phyloP scores from a whole-genome alignment of 2,888 invertebrate species.

The Diaphora mendica region DNA sequence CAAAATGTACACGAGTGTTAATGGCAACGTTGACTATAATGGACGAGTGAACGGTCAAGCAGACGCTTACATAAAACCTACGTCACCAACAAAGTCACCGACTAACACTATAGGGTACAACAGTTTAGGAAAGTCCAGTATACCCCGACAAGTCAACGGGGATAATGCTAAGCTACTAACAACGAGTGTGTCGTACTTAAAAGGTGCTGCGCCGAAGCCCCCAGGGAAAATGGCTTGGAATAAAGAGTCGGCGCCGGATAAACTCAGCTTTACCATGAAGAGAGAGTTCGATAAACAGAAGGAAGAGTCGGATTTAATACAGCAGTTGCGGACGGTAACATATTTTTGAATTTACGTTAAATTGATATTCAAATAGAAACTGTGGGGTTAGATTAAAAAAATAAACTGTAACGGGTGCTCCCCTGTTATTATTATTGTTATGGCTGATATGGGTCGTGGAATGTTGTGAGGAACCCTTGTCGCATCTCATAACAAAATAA shows the following conservation, averaged over 20 bases:
- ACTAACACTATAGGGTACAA: constrained; percentile 88
- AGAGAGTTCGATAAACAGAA: constrained; percentile 96
- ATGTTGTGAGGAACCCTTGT: not conserved
- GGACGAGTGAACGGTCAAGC: constrained; percentile 67
- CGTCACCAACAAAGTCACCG: constrained; percentile 88
- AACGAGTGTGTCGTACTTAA: constrained; percentile 86
- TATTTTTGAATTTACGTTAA: not conserved
- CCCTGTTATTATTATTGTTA: not conserved
- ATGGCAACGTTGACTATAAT: constrained; percentile 74
- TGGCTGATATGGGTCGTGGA: not conserved
- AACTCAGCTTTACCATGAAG: constrained; percentile 96
- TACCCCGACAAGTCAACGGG: constrained; percentile 74
- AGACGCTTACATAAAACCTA: constrained; percentile 88
- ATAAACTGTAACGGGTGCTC: not conserved
- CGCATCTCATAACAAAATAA: not conserved
- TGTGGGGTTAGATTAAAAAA: not conserved
- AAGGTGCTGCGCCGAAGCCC: constrained; percentile 83
- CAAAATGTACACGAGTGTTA: constrained; percentile 83
- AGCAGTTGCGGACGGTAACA: constrained; percentile 93
- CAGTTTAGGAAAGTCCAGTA: constrained; percentile 75
- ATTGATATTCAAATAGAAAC: not conserved
- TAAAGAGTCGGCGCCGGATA: constrained; percentile 89
- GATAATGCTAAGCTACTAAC: constrained; percentile 84
- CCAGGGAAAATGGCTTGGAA: constrained; percentile 90
- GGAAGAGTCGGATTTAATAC: constrained; percentile 94